phyloP scores from a whole-genome alignment of 2,888 invertebrate genomes.

The Leucophora obtusa region DNA sequence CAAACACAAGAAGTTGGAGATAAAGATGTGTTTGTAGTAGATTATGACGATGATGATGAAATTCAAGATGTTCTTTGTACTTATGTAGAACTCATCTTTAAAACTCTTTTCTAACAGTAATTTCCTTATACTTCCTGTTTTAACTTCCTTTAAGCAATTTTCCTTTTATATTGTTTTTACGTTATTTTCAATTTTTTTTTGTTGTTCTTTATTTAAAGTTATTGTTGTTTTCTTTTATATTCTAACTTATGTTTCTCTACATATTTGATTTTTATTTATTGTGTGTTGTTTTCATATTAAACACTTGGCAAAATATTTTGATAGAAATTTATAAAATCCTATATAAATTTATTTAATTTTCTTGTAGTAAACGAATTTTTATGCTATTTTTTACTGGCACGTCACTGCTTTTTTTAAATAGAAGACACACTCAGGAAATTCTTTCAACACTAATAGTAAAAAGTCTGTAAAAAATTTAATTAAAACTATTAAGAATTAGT shows the following conservation, averaged over 20 bases:
- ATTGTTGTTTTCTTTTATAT: conserved; percentile 18
- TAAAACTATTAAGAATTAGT: no score
- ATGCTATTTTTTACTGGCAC: no score
- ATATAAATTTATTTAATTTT: no score
- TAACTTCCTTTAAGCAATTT: conserved; percentile 30
- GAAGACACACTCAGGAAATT: no score
- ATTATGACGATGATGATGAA: conserved; percentile 6
- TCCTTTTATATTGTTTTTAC: conserved; percentile 18
- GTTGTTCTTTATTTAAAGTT: background rate
- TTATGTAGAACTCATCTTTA: conserved; percentile 22
- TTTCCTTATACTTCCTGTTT: conserved; percentile 56
- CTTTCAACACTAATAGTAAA: no score
- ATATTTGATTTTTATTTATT: background rate
- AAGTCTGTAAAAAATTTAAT: no score
- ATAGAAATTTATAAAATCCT: no score
- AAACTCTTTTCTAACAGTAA: conserved; percentile 45
- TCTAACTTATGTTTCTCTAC: conserved; percentile 9
- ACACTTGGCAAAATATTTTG: background rate
- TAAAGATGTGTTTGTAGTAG: background rate
- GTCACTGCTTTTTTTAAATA: no score
- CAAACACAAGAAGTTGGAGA: background rate
- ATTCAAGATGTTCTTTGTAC: conserved; percentile 5
- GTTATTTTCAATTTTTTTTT: conserved; percentile 18
- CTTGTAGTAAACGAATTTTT: no score
- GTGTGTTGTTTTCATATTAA: background rate